These are phyloP conservation scores for Miopithecus talapoin DNA, from an alignment of 2,797 vertebrate species.

Conservation along the genomic window DNA sequence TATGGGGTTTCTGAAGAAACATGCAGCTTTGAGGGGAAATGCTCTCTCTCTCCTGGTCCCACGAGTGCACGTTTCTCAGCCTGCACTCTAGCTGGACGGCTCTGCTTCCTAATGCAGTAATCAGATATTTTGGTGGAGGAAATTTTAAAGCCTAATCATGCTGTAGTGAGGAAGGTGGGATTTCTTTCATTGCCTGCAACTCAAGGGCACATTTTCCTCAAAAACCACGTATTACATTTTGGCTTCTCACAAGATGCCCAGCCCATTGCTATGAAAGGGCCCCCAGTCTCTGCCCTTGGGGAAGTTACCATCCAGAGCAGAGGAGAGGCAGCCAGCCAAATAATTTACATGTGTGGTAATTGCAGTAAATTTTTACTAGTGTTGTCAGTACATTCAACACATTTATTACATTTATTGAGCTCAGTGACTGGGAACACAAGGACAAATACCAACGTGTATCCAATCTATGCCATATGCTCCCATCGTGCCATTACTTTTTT, in stretches of 20 bases:
- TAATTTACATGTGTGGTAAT: constrained; percentile 32
- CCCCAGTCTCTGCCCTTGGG: background rate
- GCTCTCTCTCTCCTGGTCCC: background rate
- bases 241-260: background rate
- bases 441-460: constrained; percentile 24
- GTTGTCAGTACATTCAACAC: constrained; percentile 27
- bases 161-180: background rate
- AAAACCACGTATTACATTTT: constrained; percentile 12
- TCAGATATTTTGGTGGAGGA: constrained; percentile 38
- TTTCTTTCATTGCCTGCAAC: constrained; percentile 13
- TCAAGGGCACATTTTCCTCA: background rate
- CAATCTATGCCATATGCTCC: background rate
- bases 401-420: constrained; percentile 43
- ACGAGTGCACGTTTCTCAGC: background rate
- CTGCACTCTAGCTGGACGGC: background rate
- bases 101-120: constrained; percentile 53
- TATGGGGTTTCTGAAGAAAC: constrained; percentile 55
- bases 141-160: constrained; percentile 28
- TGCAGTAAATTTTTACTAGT: constrained; percentile 49
- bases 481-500: background rate
- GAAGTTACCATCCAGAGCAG: background rate
- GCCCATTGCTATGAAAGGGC: background rate
- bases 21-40: constrained; percentile 46
- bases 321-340: constrained; percentile 6
- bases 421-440: constrained; percentile 32